A percentile compares a stretch with the other conserved stretches of the same genome.
Conservation (phyloP, 1,140 invertebrate genomes). For the Pygmarrhopalites habei region DNA sequence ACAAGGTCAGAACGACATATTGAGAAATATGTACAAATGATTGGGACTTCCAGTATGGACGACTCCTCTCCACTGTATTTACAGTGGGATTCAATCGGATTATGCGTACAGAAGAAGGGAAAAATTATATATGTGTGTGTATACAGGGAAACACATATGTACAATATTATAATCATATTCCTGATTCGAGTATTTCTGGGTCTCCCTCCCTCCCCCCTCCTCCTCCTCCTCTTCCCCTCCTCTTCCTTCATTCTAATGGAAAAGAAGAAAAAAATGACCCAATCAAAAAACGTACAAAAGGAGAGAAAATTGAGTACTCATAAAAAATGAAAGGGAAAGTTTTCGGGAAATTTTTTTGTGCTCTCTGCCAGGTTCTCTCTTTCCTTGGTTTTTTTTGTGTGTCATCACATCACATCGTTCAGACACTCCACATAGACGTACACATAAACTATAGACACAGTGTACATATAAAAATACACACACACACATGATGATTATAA, state of each 20-base stretch:
- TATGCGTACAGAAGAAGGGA: constrained; percentile 29
- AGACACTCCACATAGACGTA: constrained; percentile 7
- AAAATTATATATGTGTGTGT: no score
- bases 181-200: constrained; percentile 31
- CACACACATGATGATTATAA: no score
- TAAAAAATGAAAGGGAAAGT: constrained; percentile 37
- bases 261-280: constrained; percentile 37
- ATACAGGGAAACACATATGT: no score
- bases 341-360: constrained; percentile 23
- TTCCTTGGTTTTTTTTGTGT: constrained; percentile 2
- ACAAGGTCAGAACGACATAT: no score
- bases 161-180: constrained; percentile 30
- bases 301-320: constrained; percentile 36
- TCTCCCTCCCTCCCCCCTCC: constrained; percentile 15
- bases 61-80: no score
- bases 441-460: no score
- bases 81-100: constrained; percentile 31
- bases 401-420: not conserved
- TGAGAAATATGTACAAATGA: no score
- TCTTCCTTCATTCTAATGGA: constrained; percentile 36
- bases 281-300: constrained; percentile 37
- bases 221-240: constrained; percentile 21
- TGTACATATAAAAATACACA: no score
- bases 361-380: not conserved
- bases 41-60: no score